Base-by-base conservation (phyloP, 2,113 vertebrate species). In the Ptilorrhoa leucosticta region DNA sequence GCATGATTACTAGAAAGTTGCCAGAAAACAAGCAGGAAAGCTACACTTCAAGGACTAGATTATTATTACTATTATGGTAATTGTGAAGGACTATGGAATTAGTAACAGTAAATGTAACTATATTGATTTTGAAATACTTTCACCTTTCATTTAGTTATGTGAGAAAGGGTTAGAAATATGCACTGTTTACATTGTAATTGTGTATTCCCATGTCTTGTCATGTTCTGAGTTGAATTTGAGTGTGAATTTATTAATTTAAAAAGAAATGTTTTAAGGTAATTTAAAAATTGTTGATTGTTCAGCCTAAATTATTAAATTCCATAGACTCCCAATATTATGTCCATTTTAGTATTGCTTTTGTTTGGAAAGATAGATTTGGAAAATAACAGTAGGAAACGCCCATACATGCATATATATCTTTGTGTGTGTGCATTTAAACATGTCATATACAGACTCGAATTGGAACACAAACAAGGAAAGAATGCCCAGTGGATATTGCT, bases 391-490 rank as follows among this genome's bases (percentile, higher is more conserved):
- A 31, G 6, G 19, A 56, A 84, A 54, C 48, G 14, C 31, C n/a
- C 5, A 4, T 53, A 40, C 7, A 7, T 54, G 31, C 1, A 2
- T 48, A 44, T 21, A 30, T 4, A 8, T 15, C 6, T 39, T 40
- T 33, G 11, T 19, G 12, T 63, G 7, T 60, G 19, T 24, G 13
- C 31, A 30, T 84, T 61, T 80, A 64, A 81, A 39, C 8, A 7
- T 35, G 21, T 33, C 53, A 14, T n/a, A 47, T 13, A 15, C 6
- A 48, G n/a, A 54, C 10, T 68, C 23, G 28, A 31, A 82, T 5
- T 82, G n/a, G 13, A 83, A 76, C 26, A 48, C 1, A 6, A 58
- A 53, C 11, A 21, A 30, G 50, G 42, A 76, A 42, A 51, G 7
- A 30, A 70, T 73, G 39, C 26, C 19, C 31, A 56, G 4, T 53